These are phyloP conservation scores for Drosophila engyochracea DNA, from an alignment of 2,888 invertebrate genomes.

Conservation along the genomic window DNA sequence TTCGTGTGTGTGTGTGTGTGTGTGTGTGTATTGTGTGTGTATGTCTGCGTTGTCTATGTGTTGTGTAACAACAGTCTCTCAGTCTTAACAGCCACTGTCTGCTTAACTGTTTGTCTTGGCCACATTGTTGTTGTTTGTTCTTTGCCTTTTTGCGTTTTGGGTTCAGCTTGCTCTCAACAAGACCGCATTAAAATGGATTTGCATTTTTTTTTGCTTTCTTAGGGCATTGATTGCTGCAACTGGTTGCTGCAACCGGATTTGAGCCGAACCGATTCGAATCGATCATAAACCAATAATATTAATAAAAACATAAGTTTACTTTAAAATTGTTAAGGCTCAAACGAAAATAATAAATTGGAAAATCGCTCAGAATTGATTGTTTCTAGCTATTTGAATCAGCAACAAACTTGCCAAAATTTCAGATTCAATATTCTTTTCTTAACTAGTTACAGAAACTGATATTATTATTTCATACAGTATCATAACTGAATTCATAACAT, in stretches of 20 bases:
- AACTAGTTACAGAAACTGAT: background rate
- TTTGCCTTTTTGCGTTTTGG: conserved; percentile 13
- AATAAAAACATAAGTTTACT: background rate
- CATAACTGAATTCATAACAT: background rate
- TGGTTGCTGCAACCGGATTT: conserved; percentile 31
- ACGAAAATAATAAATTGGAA: background rate
- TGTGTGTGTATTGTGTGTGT: conserved; percentile 32
- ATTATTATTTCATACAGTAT: background rate
- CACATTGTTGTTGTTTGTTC: conserved; percentile 28
- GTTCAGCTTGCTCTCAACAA: conserved; percentile 40
- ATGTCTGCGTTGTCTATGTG: conserved; percentile 3
- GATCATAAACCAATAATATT: background rate
- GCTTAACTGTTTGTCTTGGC: conserved; percentile 63
- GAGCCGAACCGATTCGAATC: background rate
- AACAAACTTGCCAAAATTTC: background rate
- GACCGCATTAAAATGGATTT: conserved; percentile 50
- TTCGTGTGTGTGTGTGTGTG: conserved; percentile 30
- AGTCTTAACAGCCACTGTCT: conserved; percentile 48
- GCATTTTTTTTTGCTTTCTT: conserved; percentile 7
- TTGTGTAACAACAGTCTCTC: conserved; percentile 58
- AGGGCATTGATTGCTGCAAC: conserved; percentile 39
- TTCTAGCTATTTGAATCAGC: background rate
- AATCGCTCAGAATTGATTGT: background rate
- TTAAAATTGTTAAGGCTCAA: background rate
- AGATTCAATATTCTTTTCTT: background rate